A percentile compares a stretch with the other conserved stretches of the same genome.
These are phyloP conservation scores for Chondrilla cf. caribensis DNA, from an alignment of 37 sponge, comb jelly and placozoan species.

Conservation along the genomic window DNA sequence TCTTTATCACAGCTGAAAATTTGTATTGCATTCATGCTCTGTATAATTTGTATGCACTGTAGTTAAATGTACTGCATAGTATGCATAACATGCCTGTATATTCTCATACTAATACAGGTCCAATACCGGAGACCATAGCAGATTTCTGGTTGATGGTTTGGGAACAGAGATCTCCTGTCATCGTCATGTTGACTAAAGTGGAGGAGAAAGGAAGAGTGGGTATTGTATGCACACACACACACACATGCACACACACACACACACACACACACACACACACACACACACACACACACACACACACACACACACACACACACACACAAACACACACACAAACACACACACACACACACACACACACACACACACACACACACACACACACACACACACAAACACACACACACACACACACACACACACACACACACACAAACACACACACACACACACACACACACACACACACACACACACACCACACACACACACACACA, in stretches of 20 bases:
- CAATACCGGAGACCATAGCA: slow-evolving; percentile 7
- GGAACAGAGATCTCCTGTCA: slow-evolving; percentile 20
- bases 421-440: too few species aligned
- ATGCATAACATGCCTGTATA: too few species aligned
- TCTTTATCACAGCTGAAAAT: too few species aligned
- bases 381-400: not conserved
- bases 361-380: not conserved
- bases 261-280: slow-evolving; percentile 28
- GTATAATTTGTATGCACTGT: too few species aligned
- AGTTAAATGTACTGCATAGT: not conserved
- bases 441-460: too few species aligned
- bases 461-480: too few species aligned
- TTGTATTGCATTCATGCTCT: too few species aligned
- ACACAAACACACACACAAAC: slow-evolving; percentile 24
- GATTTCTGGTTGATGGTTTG: slow-evolving; percentile 24
- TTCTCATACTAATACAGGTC: not conserved
- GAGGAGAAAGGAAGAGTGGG: slow-evolving; percentile 21
- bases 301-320: slow-evolving; percentile 27
- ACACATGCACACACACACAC: slow-evolving; percentile 24
- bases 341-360: slow-evolving; percentile 9
- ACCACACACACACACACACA: too few species aligned
- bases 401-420: too few species aligned
- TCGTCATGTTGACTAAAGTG: slow-evolving; percentile 17
- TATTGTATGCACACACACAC: not conserved
- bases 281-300: slow-evolving; percentile 27